These are phyloP conservation scores for Eustalomyia histrio DNA, from an alignment of 2,888 invertebrate genomes.

Conservation along the genomic window DNA sequence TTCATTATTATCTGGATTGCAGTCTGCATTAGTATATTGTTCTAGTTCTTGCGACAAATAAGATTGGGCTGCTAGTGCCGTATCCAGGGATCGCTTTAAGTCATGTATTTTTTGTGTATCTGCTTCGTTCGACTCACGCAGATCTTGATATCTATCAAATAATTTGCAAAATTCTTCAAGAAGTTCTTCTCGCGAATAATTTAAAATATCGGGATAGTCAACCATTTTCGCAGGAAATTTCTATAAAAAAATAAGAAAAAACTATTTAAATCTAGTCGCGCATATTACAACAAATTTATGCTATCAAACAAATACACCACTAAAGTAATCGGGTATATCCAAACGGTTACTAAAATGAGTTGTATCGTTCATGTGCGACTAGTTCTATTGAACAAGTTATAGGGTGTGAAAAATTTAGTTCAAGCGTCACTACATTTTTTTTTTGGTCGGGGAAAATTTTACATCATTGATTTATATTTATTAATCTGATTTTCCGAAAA, in stretches of 20 bases:
- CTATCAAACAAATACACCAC: not conserved
- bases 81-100: slow-evolving; percentile 75
- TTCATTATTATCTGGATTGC: slow-evolving; percentile 46
- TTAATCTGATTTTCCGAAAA: too few species aligned
- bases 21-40: slow-evolving; percentile 67
- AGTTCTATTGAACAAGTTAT: too few species aligned
- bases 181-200: slow-evolving; percentile 73
- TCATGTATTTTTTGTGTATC: slow-evolving; percentile 77
- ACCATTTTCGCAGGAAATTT: slow-evolving; percentile 32
- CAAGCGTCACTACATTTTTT: too few species aligned
- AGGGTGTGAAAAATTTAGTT: too few species aligned
- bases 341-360: slow-evolving; percentile 25
- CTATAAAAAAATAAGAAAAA: not conserved
- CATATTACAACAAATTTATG: not conserved
- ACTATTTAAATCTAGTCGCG: slow-evolving; percentile 23
- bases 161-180: slow-evolving; percentile 75
- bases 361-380: too few species aligned
- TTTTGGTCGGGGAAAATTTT: too few species aligned
- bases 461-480: too few species aligned
- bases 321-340: not conserved
- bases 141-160: slow-evolving; percentile 70
- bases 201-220: slow-evolving; percentile 67
- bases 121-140: slow-evolving; percentile 71
- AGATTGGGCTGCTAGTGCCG: slow-evolving; percentile 73
- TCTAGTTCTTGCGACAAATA: slow-evolving; percentile 77